Evolutionary conservation across 1,140 invertebrate species (phyloP), one percentile per base, ranked within the genome.

Genomic region (Aplysia californica): DNA sequence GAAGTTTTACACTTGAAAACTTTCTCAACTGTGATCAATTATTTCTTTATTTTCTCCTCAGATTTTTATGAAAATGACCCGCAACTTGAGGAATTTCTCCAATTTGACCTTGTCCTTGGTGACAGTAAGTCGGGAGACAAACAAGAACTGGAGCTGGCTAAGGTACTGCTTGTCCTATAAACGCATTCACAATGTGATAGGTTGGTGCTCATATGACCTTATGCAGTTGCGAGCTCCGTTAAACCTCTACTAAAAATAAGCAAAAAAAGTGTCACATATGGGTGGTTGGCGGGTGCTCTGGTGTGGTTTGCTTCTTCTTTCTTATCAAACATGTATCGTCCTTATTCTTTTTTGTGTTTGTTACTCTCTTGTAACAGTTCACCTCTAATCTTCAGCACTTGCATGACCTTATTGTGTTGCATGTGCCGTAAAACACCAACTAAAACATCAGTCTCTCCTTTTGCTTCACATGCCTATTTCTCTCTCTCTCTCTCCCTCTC

Each of bases 11-110:
- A 6, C 3, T 39, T 3, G 3, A 29, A 6, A 29, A 29, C 5
- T 31, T 31, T 29, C 21, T 5, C 4, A 4, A 31, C 2, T 65
- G 2, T 15, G 2, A 31, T 6, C 33, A 31, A 3, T 5, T 31
- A 6, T 29, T 2, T 21, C 15, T 66, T 66, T 66, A 5, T 66
- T 3, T 35, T 26, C 21, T 21, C 31, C 26, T n/a, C 50, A 71
- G 68, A 71, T 20, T 71, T 35, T 58, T 71, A 71, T 71, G 68
- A 50, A 15, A 23, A 50, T 21, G 50, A 71, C 58, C 36, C 35
- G 29, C 3, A 36, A 44, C 15, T 71, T 56, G 68, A 71, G 18
- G 50, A 71, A 18, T 71, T 71, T 31, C 50, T 71, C 5, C 55
- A 71, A 18, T 71, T 71, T 71, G 68, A 71, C 31, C 33, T 55